phyloP scores from a whole-genome alignment of 2,888 invertebrate genomes.

The Pollenia griseotomentosa region DNA sequence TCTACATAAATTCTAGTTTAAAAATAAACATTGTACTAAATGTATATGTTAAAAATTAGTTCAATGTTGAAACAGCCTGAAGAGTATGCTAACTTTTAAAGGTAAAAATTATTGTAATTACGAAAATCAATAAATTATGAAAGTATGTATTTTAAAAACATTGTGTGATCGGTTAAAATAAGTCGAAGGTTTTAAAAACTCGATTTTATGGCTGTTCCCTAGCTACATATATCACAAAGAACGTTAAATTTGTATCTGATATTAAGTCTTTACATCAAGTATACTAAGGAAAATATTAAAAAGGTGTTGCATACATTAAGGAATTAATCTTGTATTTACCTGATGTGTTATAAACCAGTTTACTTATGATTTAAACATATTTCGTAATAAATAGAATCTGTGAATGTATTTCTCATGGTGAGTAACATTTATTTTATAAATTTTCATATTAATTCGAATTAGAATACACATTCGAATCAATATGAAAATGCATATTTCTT shows the following conservation, averaged over 20 bases:
- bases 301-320: neutral
- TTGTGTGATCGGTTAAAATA: too few species aligned
- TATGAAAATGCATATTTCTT: too few species aligned
- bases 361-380: neutral
- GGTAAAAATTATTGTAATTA: neutral
- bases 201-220: too few species aligned
- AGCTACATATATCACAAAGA: too few species aligned
- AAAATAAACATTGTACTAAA: neutral
- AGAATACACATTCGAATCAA: too few species aligned
- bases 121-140: too few species aligned
- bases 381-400: too few species aligned
- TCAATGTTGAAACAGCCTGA: neutral
- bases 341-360: neutral
- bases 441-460: too few species aligned
- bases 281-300: neutral
- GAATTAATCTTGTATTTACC: neutral
- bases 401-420: too few species aligned
- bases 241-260: neutral
- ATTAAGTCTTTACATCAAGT: neutral
- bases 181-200: too few species aligned
- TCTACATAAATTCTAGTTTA: slow-evolving; percentile 6
- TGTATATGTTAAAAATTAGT: neutral
- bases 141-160: too few species aligned
- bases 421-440: too few species aligned
- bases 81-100: neutral